Conservation (phyloP, 2,888 invertebrate species). For the Cheilosia vulpina region DNA sequence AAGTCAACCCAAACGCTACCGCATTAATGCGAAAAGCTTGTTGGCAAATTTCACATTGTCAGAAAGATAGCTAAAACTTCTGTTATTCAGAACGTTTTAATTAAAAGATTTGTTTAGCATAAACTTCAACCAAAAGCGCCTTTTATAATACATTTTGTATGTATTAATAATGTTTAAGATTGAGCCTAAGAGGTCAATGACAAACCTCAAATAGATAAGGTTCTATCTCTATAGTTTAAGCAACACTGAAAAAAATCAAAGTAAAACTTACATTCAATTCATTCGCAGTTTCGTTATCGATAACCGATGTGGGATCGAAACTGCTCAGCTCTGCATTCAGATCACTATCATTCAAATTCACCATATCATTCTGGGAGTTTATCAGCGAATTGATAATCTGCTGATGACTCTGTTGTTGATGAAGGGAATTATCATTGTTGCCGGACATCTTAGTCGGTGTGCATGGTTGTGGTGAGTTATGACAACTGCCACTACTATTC, state of each 20-base stretch:
- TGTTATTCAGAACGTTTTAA: no score
- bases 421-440: constrained; percentile 79
- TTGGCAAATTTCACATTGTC: no score
- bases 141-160: no score
- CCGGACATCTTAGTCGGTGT: constrained; percentile 82
- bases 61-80: no score
- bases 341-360: constrained; percentile 87
- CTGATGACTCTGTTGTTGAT: constrained; percentile 81
- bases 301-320: constrained; percentile 96
- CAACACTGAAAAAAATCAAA: constrained; percentile 62
- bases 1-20: no score
- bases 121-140: no score
- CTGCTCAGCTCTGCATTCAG: constrained; percentile 93
- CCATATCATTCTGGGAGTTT: constrained; percentile 79
- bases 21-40: no score
- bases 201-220: no score
- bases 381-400: constrained; percentile 80
- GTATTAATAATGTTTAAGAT: no score
- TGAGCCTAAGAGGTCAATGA: no score
- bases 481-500: constrained; percentile 77
- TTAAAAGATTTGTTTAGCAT: no score
- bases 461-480: constrained; percentile 84
- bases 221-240: no score
- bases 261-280: constrained; percentile 93
- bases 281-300: constrained; percentile 95